Evolutionary conservation across 2,797 vertebrate genomes (phyloP).

Genomic region (Limnodromus scolopaceus): DNA sequence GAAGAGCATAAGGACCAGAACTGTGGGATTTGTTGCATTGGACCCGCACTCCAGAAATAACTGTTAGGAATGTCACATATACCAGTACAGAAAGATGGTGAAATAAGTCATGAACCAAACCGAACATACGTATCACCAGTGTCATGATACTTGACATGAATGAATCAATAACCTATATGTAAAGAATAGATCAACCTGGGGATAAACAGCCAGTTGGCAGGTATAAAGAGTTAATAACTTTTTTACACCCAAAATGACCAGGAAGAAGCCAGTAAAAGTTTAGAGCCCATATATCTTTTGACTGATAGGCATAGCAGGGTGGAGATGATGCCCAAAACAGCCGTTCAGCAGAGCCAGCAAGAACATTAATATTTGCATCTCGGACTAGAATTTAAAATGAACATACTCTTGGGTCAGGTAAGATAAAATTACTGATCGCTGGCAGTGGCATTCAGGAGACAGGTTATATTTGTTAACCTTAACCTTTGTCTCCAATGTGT

Average conservation of each 20-base stretch:
- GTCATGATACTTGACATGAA: background rate
- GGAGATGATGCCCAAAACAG: background rate
- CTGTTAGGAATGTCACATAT: fast-evolving
- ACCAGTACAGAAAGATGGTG: background rate
- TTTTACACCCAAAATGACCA: background rate
- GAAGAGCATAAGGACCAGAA: background rate
- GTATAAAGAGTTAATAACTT: background rate
- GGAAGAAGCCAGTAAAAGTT: background rate
- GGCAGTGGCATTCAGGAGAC: conserved; percentile 33
- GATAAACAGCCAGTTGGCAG: background rate
- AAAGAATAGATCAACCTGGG: background rate
- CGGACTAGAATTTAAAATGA: conserved; percentile 10
- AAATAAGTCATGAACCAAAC: background rate
- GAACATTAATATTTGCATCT: background rate
- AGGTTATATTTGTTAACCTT: conserved; percentile 36
- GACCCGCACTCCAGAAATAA: background rate
- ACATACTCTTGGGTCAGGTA: background rate
- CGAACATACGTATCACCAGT: background rate
- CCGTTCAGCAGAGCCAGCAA: background rate
- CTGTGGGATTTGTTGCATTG: background rate
- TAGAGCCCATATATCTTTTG: background rate
- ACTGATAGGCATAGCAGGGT: background rate
- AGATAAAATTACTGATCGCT: background rate
- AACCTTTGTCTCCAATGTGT: conserved; percentile 33
- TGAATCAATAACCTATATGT: background rate